Evolutionary conservation across 2,888 invertebrate genomes (phyloP).

Genomic region (Ptycholaimellus sp.): DNA sequence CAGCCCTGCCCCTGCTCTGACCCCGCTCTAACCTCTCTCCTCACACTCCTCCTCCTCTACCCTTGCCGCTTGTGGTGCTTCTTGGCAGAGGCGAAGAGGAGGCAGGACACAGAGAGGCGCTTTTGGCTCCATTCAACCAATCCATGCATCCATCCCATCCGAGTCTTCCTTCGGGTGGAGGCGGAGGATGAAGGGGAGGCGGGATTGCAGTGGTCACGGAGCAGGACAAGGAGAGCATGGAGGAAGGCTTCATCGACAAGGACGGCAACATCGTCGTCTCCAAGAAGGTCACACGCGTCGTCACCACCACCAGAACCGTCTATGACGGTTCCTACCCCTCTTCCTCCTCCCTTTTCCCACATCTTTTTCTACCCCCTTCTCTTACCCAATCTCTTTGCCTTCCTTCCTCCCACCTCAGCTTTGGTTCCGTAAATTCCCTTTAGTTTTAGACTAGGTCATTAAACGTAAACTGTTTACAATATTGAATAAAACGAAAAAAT

Average conservation of each 20-base stretch:
- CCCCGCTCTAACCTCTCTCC: too few species aligned
- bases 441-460: slow-evolving; percentile 4
- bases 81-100: too few species aligned
- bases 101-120: too few species aligned
- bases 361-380: slow-evolving; percentile 3
- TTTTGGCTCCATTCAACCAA: too few species aligned
- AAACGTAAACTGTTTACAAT: slow-evolving; percentile 4
- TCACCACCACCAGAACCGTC: slow-evolving; percentile 22
- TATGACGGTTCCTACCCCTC: slow-evolving; percentile 14
- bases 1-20: too few species aligned
- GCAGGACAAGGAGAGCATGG: slow-evolving; percentile 19
- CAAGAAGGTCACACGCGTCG: slow-evolving; percentile 22
- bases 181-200: slow-evolving; percentile 9
- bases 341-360: slow-evolving; percentile 1
- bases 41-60: too few species aligned
- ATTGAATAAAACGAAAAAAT: slow-evolving; percentile 4
- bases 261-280: slow-evolving; percentile 22
- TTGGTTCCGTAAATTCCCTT: slow-evolving; percentile 6
- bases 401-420: slow-evolving; percentile 5
- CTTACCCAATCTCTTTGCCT: slow-evolving; percentile 7
- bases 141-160: background rate
- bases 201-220: slow-evolving; percentile 9
- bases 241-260: slow-evolving; percentile 23
- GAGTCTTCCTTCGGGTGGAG: slow-evolving; percentile 9
- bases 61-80: too few species aligned